A percentile compares a stretch with the other conserved stretches of the same genome.
These are phyloP conservation scores for Lamprologus callipterus DNA, from an alignment of 2,113 vertebrate genomes.

Conservation along the genomic window DNA sequence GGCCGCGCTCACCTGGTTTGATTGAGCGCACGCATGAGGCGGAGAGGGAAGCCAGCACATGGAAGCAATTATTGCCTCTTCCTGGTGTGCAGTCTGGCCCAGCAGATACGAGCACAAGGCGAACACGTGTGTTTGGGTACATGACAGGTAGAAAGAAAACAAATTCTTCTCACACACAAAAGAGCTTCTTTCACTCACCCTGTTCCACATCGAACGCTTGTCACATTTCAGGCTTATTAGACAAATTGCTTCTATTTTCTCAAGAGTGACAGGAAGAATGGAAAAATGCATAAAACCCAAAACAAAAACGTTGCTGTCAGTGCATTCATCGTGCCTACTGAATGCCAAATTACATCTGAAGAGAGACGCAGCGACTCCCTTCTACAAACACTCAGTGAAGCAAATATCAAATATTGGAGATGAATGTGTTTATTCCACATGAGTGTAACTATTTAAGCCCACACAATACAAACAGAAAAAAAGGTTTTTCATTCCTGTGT, in stretches of 20 bases:
- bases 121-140: not conserved
- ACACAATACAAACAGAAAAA: not conserved
- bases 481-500: not conserved
- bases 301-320: not conserved
- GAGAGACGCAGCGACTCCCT: not conserved
- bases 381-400: not conserved
- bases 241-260: not conserved
- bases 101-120: not conserved
- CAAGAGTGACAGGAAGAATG: not conserved
- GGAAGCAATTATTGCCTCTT: slow-evolving; percentile 31
- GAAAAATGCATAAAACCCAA: not conserved
- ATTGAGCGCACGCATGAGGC: not conserved
- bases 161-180: not conserved
- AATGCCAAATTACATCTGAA: not conserved
- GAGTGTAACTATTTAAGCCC: not conserved
- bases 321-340: not conserved
- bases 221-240: not conserved
- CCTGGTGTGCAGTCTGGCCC: not conserved
- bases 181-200: not conserved
- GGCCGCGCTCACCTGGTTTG: not conserved
- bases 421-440: not conserved
- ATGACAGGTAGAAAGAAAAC: not conserved
- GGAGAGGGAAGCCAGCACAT: not conserved
- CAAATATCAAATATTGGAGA: not conserved
- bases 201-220: not conserved